These are phyloP conservation scores for Zoanthus gigantus DNA, from an alignment of 92 coral and sea anemone species.

Conservation along the genomic window DNA sequence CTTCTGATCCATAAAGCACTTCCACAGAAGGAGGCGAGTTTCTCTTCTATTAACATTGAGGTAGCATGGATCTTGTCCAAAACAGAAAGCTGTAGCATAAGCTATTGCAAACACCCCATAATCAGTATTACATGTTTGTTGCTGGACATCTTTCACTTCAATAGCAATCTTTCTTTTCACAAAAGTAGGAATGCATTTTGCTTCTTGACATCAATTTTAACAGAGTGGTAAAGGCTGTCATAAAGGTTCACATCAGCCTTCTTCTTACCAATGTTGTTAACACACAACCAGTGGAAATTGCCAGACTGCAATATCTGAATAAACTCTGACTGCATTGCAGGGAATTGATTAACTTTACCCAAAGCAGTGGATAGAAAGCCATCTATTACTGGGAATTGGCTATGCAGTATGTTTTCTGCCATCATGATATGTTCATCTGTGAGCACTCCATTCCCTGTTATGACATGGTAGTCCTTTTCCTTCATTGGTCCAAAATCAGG, in stretches of 20 bases:
- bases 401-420: neutral
- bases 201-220: neutral
- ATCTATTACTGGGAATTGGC: neutral
- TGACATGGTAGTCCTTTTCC: too few relatives aligned
- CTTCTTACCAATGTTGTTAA: neutral
- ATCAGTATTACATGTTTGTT: neutral
- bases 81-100: conserved; percentile 20
- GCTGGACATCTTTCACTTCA: conserved; percentile 2
- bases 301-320: neutral
- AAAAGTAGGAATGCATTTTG: neutral
- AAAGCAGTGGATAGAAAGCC: neutral
- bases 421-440: neutral
- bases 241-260: neutral
- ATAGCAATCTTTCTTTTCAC: neutral
- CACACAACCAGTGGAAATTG: neutral
- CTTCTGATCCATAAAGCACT: neutral
- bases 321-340: neutral
- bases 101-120: conserved; percentile 22
- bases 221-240: neutral
- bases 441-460: neutral
- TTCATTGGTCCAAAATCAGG: too few relatives aligned
- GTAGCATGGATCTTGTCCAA: neutral
- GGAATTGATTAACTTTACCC: neutral
- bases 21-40: neutral
- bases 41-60: neutral